phyloP scores from a whole-genome alignment of 2,113 vertebrate species.

The Anhinga anhinga region DNA sequence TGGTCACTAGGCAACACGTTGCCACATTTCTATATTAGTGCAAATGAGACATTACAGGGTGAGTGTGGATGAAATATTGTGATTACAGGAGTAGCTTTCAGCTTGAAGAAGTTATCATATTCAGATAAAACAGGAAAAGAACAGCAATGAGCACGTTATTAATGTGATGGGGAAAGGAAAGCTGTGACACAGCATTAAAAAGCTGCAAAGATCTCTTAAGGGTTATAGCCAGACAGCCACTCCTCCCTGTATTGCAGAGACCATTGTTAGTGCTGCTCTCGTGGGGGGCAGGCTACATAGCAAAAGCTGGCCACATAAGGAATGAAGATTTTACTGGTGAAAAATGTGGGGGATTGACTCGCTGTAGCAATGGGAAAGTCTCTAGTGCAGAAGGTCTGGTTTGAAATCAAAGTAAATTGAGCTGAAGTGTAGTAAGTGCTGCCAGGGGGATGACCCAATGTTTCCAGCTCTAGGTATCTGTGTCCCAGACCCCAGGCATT shows the following conservation, averaged over 20 bases:
- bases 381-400: neutral
- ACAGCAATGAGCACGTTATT: neutral
- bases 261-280: neutral
- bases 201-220: neutral
- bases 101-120: neutral
- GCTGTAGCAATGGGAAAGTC: neutral
- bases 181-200: neutral
- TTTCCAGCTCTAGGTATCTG: neutral
- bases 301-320: neutral
- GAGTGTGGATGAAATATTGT: neutral
- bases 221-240: neutral
- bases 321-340: neutral
- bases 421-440: neutral
- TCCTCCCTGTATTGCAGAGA: neutral
- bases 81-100: neutral
- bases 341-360: neutral
- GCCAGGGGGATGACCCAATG: rapidly evolving
- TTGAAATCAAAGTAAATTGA: neutral
- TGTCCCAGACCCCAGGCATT: neutral
- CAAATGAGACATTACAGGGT: neutral
- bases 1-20: constrained; percentile 17
- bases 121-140: neutral
- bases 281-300: rapidly evolving
- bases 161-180: neutral
- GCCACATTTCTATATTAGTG: neutral